These are phyloP conservation scores for Lepidocyrtoides sp. DNA, from an alignment of 2,888 invertebrate species.

Conservation along the genomic window DNA sequence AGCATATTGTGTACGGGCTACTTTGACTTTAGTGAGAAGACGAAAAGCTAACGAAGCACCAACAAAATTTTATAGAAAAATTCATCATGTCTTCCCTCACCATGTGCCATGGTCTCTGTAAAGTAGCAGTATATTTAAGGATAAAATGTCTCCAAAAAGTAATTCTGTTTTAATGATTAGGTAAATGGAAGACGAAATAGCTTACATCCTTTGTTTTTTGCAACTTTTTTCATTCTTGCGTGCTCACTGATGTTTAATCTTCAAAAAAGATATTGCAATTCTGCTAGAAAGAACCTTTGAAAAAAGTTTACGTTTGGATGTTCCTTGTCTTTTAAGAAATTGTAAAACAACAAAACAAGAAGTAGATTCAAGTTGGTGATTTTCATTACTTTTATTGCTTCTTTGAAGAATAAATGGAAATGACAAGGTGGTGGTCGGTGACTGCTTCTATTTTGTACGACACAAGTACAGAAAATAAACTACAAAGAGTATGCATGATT, in stretches of 20 bases:
- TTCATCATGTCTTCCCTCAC: background rate
- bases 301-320: no score
- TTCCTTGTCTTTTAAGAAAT: background rate
- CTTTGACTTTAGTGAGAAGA: no score
- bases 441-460: background rate
- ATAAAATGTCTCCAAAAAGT: background rate
- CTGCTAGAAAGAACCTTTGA: background rate
- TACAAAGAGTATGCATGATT: background rate
- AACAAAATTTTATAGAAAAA: no score
- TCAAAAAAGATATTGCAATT: background rate
- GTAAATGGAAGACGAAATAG: background rate
- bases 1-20: no score
- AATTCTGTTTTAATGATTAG: conserved; percentile 4
- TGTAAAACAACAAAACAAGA: background rate
- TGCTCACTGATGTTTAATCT: background rate
- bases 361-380: background rate
- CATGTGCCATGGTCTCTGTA: no score
- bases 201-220: background rate
- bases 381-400: conserved; percentile 22
- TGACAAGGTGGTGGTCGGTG: background rate
- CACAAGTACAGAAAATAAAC: background rate
- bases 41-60: no score
- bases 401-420: background rate
- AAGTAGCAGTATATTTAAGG: no score
- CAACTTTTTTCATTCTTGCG: background rate